Evolutionary conservation across 1,140 invertebrate species (phyloP).

Genomic region (Pantala flavescens): DNA sequence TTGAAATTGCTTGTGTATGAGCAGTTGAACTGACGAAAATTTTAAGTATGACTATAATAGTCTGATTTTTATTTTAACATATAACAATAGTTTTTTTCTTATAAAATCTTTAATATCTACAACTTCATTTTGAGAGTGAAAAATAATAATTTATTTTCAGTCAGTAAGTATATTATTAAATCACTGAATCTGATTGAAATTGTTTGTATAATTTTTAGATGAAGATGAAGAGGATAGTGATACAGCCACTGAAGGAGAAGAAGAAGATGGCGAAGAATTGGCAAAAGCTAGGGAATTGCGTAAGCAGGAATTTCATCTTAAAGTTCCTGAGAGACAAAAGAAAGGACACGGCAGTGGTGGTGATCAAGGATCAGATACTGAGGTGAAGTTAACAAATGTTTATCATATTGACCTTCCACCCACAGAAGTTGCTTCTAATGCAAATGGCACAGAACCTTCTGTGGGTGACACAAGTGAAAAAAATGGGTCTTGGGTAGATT

Average conservation of each 20-base stretch:
- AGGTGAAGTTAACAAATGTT: conserved; percentile 42
- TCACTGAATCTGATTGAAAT: too few relatives aligned
- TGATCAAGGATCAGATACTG: conserved; percentile 61
- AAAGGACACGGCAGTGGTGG: conserved; percentile 39
- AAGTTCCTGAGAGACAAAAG: conserved; percentile 39
- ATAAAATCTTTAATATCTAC: too few relatives aligned
- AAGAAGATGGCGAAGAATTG: conserved; percentile 43
- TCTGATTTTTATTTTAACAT: too few relatives aligned
- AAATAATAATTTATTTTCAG: too few relatives aligned
- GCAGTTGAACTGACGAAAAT: too few relatives aligned
- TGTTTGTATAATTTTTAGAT: conserved; percentile 32
- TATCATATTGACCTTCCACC: neutral
- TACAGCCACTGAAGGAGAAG: conserved; percentile 62
- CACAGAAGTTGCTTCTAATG: neutral
- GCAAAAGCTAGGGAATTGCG: conserved; percentile 45
- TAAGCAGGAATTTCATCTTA: conserved; percentile 54
- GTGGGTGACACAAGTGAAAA: neutral
- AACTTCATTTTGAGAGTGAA: too few relatives aligned
- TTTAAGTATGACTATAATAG: too few relatives aligned
- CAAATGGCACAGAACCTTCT: neutral
- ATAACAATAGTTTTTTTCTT: too few relatives aligned
- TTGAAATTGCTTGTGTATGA: too few relatives aligned
- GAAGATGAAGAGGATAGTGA: conserved; percentile 46
- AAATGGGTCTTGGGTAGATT: neutral
- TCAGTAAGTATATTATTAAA: too few relatives aligned